Evolutionary conservation across 2,113 vertebrate species (phyloP).

Genomic region (Paralichthys olivaceus): DNA sequence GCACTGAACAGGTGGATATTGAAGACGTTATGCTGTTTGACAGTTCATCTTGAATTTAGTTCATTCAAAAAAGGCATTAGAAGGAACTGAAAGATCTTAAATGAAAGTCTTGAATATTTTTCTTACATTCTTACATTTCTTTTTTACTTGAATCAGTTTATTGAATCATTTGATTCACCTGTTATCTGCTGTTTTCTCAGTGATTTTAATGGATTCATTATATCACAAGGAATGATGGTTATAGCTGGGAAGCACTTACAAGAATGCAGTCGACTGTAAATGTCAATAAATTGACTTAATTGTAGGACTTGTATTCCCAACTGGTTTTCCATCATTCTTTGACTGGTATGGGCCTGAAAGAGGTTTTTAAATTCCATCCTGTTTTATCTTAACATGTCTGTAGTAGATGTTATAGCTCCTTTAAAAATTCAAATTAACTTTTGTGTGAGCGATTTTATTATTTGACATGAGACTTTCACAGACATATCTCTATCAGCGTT

Average conservation of each 20-base stretch:
- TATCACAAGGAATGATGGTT: not conserved
- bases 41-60: not conserved
- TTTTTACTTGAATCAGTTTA: not conserved
- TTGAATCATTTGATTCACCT: not conserved
- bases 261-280: not conserved
- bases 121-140: not conserved
- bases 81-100: not conserved
- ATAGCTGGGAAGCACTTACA: not conserved
- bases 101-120: not conserved
- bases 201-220: not conserved
- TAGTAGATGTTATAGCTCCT: not conserved
- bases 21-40: not conserved
- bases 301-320: not conserved
- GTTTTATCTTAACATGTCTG: not conserved
- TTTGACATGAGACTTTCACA: not conserved
- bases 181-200: not conserved
- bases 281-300: not conserved
- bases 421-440: not conserved
- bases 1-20: slow-evolving; percentile 22
- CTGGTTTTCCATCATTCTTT: not conserved
- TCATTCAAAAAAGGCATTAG: not conserved
- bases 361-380: not conserved
- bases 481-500: not conserved
- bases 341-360: not conserved
- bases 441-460: too few relatives aligned